Evolutionary conservation across 2,113 vertebrate species (phyloP), one percentile per base, ranked within the genome.

Genomic region (Nansenia antarctica): DNA sequence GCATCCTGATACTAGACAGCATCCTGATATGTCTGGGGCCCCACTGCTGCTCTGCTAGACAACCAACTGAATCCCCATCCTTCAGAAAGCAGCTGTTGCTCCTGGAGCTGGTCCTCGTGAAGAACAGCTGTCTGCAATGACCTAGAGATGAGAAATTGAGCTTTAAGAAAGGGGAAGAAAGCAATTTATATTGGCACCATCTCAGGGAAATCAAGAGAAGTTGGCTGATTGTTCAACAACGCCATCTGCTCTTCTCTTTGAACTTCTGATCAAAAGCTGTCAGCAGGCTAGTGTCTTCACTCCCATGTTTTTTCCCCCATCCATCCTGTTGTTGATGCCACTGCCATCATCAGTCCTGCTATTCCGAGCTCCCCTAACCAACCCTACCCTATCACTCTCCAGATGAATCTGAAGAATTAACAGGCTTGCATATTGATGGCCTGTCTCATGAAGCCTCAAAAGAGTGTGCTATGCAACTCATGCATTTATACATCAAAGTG

Each of bases 171-270:
- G 37, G 74, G 53, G 65, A 80, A 73, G 70, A 81, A 78, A 74
- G 72, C 80, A 58, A 79, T 84, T 83, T 80, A 61, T 65, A 69
- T 73, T 87, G 84, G 82, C 85, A 78, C 67, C 59, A 52, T 79
- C 72, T 82, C 67, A 37, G 31, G 70, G 76, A 85, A 87, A 86
- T 62, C 72, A 62, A 78, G 69, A 69, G 81, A 85, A 90, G 86
- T 88, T 85, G 86, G 77, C 82, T 73, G 75, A 91, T 89, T 89
- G 84, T 90, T 90, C 82, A 80, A 72, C 86, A 87, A 82, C 76
- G 84, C 91, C 91, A 92, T 92, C 91, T 93, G 92, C 69, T 90
- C 77, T 80, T 76, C 62, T 79, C 91, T 93, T 92, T 92, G 88
- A 91, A 92, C 88, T 82, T 87, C 85, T 58, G 70, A 90, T 92